Evolutionary conservation across 2,888 invertebrate genomes (phyloP), one percentile per base, ranked within the genome.

Genomic region (Sclerodermus sp.): DNA sequence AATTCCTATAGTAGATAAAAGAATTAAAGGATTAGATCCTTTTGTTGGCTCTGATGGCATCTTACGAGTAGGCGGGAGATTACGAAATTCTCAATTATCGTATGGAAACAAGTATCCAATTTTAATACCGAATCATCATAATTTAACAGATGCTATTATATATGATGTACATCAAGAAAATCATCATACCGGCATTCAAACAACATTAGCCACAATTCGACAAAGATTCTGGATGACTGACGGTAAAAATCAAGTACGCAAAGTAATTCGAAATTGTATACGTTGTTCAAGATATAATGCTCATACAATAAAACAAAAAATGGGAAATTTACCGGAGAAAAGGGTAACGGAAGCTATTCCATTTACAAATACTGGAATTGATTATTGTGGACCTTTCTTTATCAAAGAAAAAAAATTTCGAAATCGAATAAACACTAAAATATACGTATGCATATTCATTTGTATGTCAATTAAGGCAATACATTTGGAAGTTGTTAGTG

Each of bases 281-380:
- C 36, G 9, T 8, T 59, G 57, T 36, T 47, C 15, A 23, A 36
- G 52, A 6, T 15, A 31, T 1, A 45, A 54, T 1, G 48, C 58
- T 1, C 3, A 4, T 12, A 23, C 45, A 1, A 1, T 42, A 2
- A n/a, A 30, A 1, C n/a, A 49, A 1, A 45, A 54, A 53, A 53
- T 34, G 51, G 57, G 51, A 1, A 17, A 51, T 34, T 18, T 60
- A 0, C 60, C 60, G n/a, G n/a, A n/a, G n/a, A n/a, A n/a, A n/a
- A n/a, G n/a, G n/a, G n/a, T n/a, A n/a, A n/a, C 46, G 1, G 57
- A 57, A 13, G 15, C 54, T 9, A 49, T 58, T 12, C 58, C 69
- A 41, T 70, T 70, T 52, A 39, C 38, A 1, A 52, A 50, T 9
- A 45, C 52, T 34, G 68, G 66, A 2, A 44, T 67, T 57, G n/a